phyloP scores from a whole-genome alignment of 2,113 vertebrate genomes.

The Piaya cayana region DNA sequence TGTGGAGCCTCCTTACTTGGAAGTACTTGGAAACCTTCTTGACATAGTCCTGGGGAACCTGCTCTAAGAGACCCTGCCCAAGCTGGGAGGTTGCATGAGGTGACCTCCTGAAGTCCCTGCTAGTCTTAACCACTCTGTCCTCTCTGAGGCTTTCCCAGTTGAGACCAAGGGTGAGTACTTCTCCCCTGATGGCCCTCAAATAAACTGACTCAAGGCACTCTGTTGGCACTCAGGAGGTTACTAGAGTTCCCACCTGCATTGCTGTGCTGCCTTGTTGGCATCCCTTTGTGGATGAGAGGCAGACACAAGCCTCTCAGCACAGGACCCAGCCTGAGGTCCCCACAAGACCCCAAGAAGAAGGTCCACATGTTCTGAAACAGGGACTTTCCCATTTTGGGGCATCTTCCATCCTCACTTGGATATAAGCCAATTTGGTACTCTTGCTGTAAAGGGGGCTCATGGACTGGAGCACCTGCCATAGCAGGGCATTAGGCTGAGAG shows the following conservation, averaged over 20 bases:
- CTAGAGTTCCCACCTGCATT: neutral
- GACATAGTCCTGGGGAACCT: neutral
- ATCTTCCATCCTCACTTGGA: fast-evolving
- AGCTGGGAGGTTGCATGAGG: fast-evolving
- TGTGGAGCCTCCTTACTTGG: neutral
- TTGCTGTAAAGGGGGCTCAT: neutral
- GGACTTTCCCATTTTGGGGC: neutral
- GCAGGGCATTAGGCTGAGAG: neutral
- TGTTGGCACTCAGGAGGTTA: neutral
- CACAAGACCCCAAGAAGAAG: neutral
- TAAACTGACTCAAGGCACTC: neutral
- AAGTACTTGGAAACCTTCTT: neutral
- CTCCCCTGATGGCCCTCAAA: neutral
- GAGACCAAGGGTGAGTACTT: fast-evolving
- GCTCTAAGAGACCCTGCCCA: neutral
- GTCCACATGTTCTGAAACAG: neutral
- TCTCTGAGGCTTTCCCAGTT: neutral
- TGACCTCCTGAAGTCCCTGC: neutral
- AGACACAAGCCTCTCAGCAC: neutral
- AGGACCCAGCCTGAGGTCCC: neutral
- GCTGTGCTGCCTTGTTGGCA: fast-evolving
- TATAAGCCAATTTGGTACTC: neutral
- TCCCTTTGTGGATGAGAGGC: fast-evolving
- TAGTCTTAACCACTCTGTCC: neutral
- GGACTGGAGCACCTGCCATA: neutral